A percentile compares a stretch with the other conserved stretches of the same genome.
Conservation (phyloP, 1,140 invertebrate genomes). For the Heliconius hermathena region DNA sequence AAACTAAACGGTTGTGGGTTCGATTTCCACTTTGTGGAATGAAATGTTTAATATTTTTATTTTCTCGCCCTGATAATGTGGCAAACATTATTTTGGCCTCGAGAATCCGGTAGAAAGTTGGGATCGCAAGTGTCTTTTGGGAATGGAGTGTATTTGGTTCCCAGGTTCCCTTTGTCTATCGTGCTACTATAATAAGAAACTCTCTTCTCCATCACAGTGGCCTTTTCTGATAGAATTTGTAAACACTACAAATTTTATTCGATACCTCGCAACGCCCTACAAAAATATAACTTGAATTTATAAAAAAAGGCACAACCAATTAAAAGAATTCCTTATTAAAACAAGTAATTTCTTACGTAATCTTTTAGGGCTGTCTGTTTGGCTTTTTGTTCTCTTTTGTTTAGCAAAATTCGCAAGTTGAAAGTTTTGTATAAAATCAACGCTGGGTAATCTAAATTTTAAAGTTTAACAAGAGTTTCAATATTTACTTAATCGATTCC, state of each 20-base stretch:
- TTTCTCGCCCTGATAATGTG: too few relatives aligned
- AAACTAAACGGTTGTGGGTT: too few relatives aligned
- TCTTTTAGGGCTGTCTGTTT: slow-evolving; percentile 34
- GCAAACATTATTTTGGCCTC: too few relatives aligned
- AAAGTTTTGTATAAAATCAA: slow-evolving; percentile 33
- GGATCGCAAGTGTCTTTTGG: too few relatives aligned
- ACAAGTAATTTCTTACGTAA: slow-evolving; percentile 30
- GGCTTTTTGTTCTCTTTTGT: slow-evolving; percentile 36
- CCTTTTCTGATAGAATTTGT: not conserved
- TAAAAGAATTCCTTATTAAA: slow-evolving; percentile 34
- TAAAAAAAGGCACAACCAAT: slow-evolving; percentile 26
- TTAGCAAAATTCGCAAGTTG: slow-evolving; percentile 29
- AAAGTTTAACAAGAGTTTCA: slow-evolving; percentile 24
- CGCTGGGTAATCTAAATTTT: slow-evolving; percentile 24
- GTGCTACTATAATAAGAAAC: too few relatives aligned
- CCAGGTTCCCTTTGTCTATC: too few relatives aligned
- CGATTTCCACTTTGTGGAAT: too few relatives aligned
- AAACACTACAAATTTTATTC: not conserved
- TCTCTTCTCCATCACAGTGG: too few relatives aligned
- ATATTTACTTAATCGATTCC: slow-evolving; percentile 21
- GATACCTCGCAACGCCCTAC: not conserved
- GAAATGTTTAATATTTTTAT: too few relatives aligned
- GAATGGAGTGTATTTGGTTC: too few relatives aligned
- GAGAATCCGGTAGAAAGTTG: too few relatives aligned
- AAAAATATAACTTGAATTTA: slow-evolving; percentile 11